These are phyloP conservation scores for Melanotaenia duboulayi DNA, from an alignment of 2,113 vertebrate species.

Conservation along the genomic window DNA sequence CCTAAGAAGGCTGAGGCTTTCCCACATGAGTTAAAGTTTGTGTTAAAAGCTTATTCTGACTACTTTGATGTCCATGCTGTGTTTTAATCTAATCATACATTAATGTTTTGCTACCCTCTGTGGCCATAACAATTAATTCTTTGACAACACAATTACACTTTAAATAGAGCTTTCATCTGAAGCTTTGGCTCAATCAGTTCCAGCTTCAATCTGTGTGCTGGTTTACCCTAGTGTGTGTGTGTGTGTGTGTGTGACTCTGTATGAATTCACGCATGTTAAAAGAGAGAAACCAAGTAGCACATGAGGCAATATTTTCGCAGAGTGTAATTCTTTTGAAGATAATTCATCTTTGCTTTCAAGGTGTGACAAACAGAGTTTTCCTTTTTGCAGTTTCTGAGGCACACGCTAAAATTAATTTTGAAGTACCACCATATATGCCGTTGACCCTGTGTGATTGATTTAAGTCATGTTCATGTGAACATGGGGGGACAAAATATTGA, in stretches of 20 bases:
- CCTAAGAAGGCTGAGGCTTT: conserved; percentile 10
- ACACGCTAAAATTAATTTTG: conserved; percentile 48
- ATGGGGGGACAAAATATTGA: neutral
- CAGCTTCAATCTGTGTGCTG: neutral
- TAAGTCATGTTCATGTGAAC: conserved; percentile 1
- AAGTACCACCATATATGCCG: conserved; percentile 10
- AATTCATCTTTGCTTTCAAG: conserved; percentile 45
- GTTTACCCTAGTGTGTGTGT: conserved; percentile 19
- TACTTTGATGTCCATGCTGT: conserved; percentile 59
- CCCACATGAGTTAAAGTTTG: conserved; percentile 15
- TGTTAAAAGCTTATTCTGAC: conserved; percentile 30
- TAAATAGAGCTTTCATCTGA: conserved; percentile 58
- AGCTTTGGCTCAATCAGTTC: conserved; percentile 28
- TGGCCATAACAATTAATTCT: conserved; percentile 54
- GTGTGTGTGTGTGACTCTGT: conserved; percentile 4
- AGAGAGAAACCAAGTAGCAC: neutral
- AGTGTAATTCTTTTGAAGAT: conserved; percentile 61
- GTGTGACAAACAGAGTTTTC: conserved; percentile 48
- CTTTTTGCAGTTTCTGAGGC: conserved; percentile 14
- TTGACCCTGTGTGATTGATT: conserved; percentile 17
- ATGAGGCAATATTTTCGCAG: conserved; percentile 35
- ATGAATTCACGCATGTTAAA: conserved; percentile 9
- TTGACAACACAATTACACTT: conserved; percentile 50
- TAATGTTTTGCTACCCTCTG: conserved; percentile 38
- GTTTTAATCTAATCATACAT: conserved; percentile 51